These are phyloP conservation scores for Aporrectodea caliginosa DNA, from an alignment of 1,140 invertebrate species.

Conservation along the genomic window DNA sequence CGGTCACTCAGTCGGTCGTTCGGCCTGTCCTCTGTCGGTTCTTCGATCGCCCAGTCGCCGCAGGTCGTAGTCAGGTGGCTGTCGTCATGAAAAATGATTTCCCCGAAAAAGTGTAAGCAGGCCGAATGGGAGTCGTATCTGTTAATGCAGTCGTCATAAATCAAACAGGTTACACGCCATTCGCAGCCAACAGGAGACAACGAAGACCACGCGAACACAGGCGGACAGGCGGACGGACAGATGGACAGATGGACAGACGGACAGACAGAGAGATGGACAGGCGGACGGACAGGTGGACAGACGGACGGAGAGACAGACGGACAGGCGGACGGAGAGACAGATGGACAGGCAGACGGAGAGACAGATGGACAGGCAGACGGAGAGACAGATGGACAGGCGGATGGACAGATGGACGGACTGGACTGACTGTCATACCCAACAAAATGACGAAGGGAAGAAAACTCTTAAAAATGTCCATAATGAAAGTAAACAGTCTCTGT, in stretches of 20 bases:
- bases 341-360: neutral
- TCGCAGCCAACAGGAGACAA: no score
- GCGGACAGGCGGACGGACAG: neutral
- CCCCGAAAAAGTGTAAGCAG: neutral
- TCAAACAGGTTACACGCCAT: neutral
- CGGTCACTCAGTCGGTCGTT: neutral
- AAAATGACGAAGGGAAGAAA: no score
- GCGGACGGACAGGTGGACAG: no score
- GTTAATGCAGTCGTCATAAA: neutral
- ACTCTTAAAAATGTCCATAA: no score
- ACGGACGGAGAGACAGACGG: no score
- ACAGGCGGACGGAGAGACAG: neutral
- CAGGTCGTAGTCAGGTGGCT: no score
- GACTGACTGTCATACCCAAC: no score
- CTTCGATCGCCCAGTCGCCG: neutral
- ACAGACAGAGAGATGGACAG: neutral
- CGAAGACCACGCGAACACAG: no score
- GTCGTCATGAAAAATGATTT: neutral
- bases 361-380: no score
- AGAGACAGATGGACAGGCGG: no score
- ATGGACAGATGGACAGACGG: neutral
- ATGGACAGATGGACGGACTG: no score
- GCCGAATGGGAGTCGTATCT: neutral
- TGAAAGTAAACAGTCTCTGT: no score
- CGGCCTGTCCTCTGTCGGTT: neutral